A percentile compares a stretch with the other conserved stretches of the same genome.
Conservation (phyloP, 2,113 vertebrate genomes). For the Oryzias woworae region DNA sequence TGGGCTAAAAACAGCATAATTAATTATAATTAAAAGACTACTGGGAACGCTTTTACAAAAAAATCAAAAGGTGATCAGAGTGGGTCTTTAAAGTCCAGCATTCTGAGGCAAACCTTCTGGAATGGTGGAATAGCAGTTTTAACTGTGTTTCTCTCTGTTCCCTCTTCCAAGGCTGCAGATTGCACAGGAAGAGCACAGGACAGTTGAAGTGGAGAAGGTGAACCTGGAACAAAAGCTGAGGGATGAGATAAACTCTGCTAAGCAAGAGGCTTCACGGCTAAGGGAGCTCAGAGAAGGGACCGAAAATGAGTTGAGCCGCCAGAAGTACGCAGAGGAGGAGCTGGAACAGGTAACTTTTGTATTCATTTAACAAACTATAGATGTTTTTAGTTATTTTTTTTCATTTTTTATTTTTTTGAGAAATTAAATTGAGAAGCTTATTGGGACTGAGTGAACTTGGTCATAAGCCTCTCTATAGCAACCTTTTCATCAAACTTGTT, state of each 20-base stretch:
- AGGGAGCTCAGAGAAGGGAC: conserved; percentile 93
- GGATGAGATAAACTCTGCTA: conserved; percentile 93
- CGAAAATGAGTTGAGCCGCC: conserved; percentile 92
- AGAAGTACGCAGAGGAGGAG: conserved; percentile 96
- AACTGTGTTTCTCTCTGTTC: not conserved
- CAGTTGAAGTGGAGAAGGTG: conserved; percentile 96
- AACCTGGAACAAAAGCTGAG: conserved; percentile 95
- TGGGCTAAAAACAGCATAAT: too few relatives aligned
- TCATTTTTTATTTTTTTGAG: too few relatives aligned
- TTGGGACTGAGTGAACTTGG: not conserved
- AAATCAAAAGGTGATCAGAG: too few relatives aligned
- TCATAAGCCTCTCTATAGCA: conserved; percentile 7
- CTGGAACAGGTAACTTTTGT: conserved; percentile 86
- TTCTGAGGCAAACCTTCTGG: not conserved
- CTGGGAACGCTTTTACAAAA: too few relatives aligned
- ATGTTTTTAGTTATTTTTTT: too few relatives aligned
- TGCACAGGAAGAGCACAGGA: conserved; percentile 95
- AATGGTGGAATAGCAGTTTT: not conserved
- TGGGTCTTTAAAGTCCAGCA: too few relatives aligned
- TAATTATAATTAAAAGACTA: too few relatives aligned
- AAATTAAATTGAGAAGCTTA: too few relatives aligned
- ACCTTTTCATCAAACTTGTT: conserved; percentile 27
- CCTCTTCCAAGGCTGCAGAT: conserved; percentile 86
- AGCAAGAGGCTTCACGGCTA: conserved; percentile 94
- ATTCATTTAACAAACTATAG: not conserved